Evolutionary conservation across 1,140 invertebrate species (phyloP).

Genomic region (Neodiprion lecontei): DNA sequence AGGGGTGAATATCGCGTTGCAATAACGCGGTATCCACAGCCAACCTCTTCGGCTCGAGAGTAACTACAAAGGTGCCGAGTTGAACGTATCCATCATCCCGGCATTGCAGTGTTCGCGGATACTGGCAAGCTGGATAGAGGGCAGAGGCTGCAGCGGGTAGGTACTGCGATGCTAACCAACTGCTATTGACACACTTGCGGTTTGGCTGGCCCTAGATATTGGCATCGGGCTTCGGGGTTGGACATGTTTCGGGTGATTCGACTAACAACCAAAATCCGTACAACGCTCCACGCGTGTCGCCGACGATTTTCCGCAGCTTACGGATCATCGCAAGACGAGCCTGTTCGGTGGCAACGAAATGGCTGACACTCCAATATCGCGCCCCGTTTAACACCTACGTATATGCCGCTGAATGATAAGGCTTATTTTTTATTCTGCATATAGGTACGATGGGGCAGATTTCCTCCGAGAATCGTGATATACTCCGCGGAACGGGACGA

Average conservation of each 20-base stretch:
- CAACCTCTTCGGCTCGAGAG: background rate
- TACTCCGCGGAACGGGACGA: too few relatives aligned
- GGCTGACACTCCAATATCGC: too few relatives aligned
- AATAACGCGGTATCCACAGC: background rate
- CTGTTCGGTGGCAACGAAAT: too few relatives aligned
- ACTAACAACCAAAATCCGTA: background rate
- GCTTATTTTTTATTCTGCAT: too few relatives aligned
- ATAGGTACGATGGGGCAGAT: too few relatives aligned
- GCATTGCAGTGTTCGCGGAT: background rate
- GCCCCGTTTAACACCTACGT: too few relatives aligned
- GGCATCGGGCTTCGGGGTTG: background rate
- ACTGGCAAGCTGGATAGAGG: background rate
- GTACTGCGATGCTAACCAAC: conserved; percentile 5
- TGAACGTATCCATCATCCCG: conserved; percentile 1
- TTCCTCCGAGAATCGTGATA: too few relatives aligned
- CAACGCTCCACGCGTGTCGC: too few relatives aligned
- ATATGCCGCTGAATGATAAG: too few relatives aligned
- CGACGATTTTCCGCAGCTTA: too few relatives aligned
- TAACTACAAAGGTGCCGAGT: conserved; percentile 3
- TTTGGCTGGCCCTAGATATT: conserved; percentile 3
- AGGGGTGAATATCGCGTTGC: background rate
- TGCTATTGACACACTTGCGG: conserved; percentile 6
- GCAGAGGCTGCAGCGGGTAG: background rate
- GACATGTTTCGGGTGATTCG: conserved; percentile 1
- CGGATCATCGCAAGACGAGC: too few relatives aligned